Evolutionary conservation across 1,140 invertebrate genomes (phyloP).

Genomic region (Drosophila nasuta): DNA sequence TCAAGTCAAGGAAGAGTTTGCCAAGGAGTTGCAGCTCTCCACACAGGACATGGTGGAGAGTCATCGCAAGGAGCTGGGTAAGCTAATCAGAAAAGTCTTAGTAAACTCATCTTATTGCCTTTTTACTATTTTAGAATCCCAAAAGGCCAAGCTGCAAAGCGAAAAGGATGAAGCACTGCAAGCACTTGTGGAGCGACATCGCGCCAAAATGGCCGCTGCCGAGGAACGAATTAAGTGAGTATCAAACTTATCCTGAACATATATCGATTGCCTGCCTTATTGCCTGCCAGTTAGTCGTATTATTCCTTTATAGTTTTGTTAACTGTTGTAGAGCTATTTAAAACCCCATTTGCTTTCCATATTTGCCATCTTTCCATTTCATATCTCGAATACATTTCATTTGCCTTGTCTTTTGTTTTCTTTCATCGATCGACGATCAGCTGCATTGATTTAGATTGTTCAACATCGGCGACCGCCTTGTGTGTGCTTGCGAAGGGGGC

Average conservation of each 20-base stretch:
- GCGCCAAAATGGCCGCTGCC: constrained; percentile 85
- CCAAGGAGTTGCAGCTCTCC: constrained; percentile 73
- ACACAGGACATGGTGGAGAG: constrained; percentile 86
- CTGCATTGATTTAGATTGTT: constrained; percentile 61
- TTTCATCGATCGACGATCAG: constrained; percentile 42
- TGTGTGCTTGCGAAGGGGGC: constrained; percentile 74
- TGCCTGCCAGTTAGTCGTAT: not conserved
- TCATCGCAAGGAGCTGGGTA: constrained; percentile 87
- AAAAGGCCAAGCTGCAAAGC: constrained; percentile 86
- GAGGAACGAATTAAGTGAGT: constrained; percentile 84
- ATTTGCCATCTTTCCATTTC: no score
- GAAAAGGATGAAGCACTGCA: constrained; percentile 86
- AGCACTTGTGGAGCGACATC: constrained; percentile 86
- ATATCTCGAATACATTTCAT: constrained; percentile 35
- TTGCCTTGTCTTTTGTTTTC: constrained; percentile 46
- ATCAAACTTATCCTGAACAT: not conserved
- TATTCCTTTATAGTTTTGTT: not conserved
- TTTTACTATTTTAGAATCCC: constrained; percentile 78
- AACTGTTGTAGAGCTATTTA: constrained; percentile 9
- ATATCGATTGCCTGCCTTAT: not conserved
- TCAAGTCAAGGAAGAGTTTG: constrained; percentile 84
- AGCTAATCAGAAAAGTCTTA: not conserved
- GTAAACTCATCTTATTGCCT: not conserved
- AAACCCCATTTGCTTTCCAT: constrained; percentile 11
- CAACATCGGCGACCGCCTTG: constrained; percentile 51